phyloP scores from a whole-genome alignment of 2,113 vertebrate genomes.

The Microcebus murinus region DNA sequence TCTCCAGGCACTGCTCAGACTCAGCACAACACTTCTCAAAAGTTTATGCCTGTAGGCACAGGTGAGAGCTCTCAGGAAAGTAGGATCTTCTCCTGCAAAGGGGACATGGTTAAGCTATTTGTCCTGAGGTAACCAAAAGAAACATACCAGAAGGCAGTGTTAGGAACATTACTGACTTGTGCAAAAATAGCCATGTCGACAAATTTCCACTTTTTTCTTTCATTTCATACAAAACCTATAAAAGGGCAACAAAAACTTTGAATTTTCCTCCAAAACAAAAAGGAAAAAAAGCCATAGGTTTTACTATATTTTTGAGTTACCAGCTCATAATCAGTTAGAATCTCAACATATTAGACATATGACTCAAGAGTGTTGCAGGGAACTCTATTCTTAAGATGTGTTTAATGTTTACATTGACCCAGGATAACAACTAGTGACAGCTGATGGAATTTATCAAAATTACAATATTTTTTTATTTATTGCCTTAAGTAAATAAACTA shows the following conservation, averaged over 20 bases:
- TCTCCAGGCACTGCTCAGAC: not conserved
- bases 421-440: not conserved
- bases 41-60: not conserved
- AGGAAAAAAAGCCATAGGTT: not conserved
- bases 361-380: not conserved
- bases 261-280: slow-evolving; percentile 5
- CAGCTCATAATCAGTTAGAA: not conserved
- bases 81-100: not conserved
- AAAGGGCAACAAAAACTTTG: not conserved
- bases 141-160: not conserved
- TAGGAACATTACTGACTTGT: not conserved
- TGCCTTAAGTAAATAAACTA: not conserved
- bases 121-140: not conserved
- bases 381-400: not conserved
- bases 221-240: not conserved
- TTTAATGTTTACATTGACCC: not conserved
- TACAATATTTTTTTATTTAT: not conserved
- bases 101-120: not conserved
- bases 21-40: not conserved
- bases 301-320: not conserved
- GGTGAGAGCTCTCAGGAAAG: too few species aligned
- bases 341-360: not conserved
- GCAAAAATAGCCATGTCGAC: not conserved
- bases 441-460: not conserved
- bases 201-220: not conserved